phyloP scores from a whole-genome alignment of 2,113 vertebrate species.

The Orycteropus afer region DNA sequence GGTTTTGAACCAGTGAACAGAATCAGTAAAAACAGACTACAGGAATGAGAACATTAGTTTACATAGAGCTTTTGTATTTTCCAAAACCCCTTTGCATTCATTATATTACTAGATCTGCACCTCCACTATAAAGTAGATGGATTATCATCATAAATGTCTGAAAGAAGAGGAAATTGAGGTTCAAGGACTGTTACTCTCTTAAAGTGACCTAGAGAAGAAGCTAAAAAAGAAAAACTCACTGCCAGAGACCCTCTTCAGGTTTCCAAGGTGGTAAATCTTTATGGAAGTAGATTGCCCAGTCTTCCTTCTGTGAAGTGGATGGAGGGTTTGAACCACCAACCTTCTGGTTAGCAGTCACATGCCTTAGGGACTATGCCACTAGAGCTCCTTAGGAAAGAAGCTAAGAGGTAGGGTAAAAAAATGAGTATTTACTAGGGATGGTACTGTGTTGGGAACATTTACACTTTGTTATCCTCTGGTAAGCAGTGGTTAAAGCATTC shows the following conservation, averaged over 20 bases:
- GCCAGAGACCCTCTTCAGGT: too few species aligned
- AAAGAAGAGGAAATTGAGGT: conserved; percentile 44
- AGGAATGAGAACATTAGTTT: conserved; percentile 9
- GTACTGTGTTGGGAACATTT: background rate
- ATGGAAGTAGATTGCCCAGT: too few species aligned
- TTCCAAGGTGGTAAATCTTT: too few species aligned
- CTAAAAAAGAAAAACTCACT: too few species aligned
- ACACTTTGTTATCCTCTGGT: background rate
- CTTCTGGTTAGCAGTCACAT: too few species aligned
- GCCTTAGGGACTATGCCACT: too few species aligned
- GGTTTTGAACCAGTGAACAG: conserved; percentile 62
- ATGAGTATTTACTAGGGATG: background rate
- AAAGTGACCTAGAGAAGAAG: background rate
- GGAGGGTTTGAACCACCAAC: too few species aligned
- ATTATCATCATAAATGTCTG: conserved; percentile 13
- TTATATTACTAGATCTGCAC: conserved; percentile 16
- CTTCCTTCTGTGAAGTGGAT: too few species aligned
- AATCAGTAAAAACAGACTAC: conserved; percentile 40
- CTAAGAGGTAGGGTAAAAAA: background rate
- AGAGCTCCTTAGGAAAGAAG: too few species aligned
- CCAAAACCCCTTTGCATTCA: background rate
- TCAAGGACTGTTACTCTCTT: background rate
- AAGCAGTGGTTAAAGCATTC: too few species aligned
- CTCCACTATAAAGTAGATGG: background rate
- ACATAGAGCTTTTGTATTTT: conserved; percentile 38